A percentile compares a stretch with the other conserved stretches of the same genome.
Evolutionary conservation across 1,140 invertebrate species (phyloP).

Genomic region (Alviniconcha marisindica): DNA sequence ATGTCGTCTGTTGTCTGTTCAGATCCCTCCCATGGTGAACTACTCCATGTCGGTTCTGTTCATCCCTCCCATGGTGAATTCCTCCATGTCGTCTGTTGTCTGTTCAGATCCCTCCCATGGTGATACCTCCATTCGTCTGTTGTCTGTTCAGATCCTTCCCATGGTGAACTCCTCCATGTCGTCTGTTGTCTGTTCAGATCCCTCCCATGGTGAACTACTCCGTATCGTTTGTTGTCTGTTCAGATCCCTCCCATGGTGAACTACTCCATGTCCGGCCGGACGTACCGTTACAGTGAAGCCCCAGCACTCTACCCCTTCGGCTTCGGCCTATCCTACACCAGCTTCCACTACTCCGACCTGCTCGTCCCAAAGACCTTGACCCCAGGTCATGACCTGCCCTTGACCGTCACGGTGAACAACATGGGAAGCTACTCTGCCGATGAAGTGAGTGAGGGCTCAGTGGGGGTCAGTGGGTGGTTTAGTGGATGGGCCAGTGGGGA

Average conservation of each 20-base stretch:
- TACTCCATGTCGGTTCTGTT: too few relatives aligned
- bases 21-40: too few relatives aligned
- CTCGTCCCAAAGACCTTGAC: background rate
- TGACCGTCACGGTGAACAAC: slow-evolving; percentile 26
- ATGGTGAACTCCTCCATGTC: background rate
- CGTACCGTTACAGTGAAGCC: slow-evolving; percentile 71
- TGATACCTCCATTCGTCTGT: too few relatives aligned
- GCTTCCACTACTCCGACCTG: slow-evolving; percentile 64
- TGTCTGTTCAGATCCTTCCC: too few relatives aligned
- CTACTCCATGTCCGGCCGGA: slow-evolving; percentile 71
- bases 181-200: background rate
- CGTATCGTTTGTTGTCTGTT: background rate
- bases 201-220: background rate
- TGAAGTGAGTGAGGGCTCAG: too few relatives aligned
- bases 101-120: too few relatives aligned
- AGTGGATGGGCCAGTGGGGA: too few relatives aligned
- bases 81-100: too few relatives aligned
- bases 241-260: slow-evolving; percentile 72
- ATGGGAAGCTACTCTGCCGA: slow-evolving; percentile 28
- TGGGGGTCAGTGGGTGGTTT: too few relatives aligned
- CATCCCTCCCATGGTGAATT: too few relatives aligned
- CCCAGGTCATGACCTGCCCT: slow-evolving; percentile 7
- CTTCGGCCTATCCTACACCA: slow-evolving; percentile 72
- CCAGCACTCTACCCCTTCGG: slow-evolving; percentile 71
- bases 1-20: too few relatives aligned